These are phyloP conservation scores for Cyclina sinensis DNA, from an alignment of 1,140 invertebrate genomes.

Conservation along the genomic window DNA sequence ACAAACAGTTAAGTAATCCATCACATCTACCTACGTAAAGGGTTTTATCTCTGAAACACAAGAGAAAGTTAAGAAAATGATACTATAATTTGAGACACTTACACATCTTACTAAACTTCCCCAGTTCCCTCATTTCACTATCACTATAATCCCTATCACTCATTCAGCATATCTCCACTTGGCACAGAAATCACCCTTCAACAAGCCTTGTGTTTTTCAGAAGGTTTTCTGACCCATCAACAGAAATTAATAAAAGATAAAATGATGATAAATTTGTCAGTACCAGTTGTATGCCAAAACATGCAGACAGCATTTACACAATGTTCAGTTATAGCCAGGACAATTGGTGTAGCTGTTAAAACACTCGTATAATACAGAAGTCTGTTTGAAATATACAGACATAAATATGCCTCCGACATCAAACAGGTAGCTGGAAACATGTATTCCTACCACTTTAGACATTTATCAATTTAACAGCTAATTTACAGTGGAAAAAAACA, in stretches of 20 bases:
- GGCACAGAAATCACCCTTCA: background rate
- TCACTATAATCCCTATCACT: background rate
- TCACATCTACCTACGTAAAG: background rate
- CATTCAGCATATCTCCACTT: background rate
- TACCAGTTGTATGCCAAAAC: background rate
- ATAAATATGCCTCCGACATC: constrained; percentile 15
- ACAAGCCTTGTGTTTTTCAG: constrained; percentile 7
- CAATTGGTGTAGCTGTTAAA: constrained; percentile 13
- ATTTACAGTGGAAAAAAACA: background rate
- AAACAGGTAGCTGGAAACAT: constrained; percentile 12
- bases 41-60: background rate
- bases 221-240: constrained; percentile 29
- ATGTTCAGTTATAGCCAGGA: background rate
- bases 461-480: constrained; percentile 37
- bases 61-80: background rate
- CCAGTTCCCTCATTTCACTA: background rate
- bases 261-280: constrained; percentile 16
- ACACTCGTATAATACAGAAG: background rate
- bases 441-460: background rate
- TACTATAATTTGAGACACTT: background rate
- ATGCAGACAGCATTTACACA: constrained; percentile 8
- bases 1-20: background rate
- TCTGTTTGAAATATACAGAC: background rate
- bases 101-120: background rate
- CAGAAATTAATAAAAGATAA: constrained; percentile 56